Percentiles rank a stretch among this genome's conserved stretches.
Evolutionary conservation across 2,113 vertebrate species (phyloP).

Genomic region (Gallinago jamesoni): DNA sequence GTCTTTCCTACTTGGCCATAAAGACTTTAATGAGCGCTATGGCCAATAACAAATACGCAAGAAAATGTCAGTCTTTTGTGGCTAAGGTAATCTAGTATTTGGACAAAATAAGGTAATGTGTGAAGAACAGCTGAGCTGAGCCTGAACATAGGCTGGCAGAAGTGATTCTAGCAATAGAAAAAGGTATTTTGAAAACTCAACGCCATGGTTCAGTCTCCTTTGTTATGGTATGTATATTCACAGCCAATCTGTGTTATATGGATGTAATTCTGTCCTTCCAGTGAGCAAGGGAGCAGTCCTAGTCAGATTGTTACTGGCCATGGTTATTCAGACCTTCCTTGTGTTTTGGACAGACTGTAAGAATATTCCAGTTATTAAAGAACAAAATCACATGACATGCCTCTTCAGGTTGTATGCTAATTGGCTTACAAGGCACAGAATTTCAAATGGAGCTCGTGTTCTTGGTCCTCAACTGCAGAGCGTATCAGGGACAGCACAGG

Average conservation of each 20-base stretch:
- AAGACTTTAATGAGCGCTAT: neutral
- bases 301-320: neutral
- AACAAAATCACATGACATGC: neutral
- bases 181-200: neutral
- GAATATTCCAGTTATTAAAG: neutral
- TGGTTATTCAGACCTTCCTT: neutral
- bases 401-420: neutral
- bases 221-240: neutral
- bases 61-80: neutral
- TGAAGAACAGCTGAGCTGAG: neutral
- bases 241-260: neutral
- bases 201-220: neutral
- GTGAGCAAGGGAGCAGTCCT: neutral
- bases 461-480: neutral
- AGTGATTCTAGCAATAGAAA: neutral
- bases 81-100: neutral
- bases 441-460: neutral
- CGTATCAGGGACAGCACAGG: accelerated
- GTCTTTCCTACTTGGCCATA: neutral
- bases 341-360: neutral
- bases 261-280: neutral
- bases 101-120: neutral
- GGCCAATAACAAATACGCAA: neutral
- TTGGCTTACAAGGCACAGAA: neutral
- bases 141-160: neutral